Evolutionary conservation across 1,140 invertebrate species (phyloP).

Genomic region (Trachelipus rathkii): DNA sequence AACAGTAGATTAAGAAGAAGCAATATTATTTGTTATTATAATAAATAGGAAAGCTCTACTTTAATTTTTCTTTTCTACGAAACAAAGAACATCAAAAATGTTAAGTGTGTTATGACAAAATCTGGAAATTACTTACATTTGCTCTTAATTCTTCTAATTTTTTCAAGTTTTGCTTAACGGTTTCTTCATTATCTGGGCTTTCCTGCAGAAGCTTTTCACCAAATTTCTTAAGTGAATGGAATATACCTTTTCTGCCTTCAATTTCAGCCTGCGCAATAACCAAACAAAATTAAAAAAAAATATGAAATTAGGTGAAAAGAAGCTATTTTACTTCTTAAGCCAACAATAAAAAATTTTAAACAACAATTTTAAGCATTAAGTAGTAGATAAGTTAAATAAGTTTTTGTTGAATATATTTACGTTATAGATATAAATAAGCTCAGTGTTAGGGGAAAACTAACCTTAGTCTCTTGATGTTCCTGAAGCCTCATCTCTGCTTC

Average conservation of each 20-base stretch:
- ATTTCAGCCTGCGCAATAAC: constrained; percentile 73
- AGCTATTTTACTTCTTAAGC: constrained; percentile 50
- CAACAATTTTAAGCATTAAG: too few relatives aligned
- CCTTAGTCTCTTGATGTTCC: constrained; percentile 86
- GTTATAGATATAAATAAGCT: constrained; percentile 52
- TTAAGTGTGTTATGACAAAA: too few relatives aligned
- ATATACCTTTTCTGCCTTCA: constrained; percentile 80
- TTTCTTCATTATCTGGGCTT: not conserved
- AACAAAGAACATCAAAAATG: too few relatives aligned
- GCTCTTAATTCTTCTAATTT: not conserved
- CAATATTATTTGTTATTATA: too few relatives aligned
- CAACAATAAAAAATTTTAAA: too few relatives aligned
- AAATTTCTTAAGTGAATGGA: constrained; percentile 72
- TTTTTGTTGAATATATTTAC: constrained; percentile 53
- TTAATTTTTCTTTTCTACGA: too few relatives aligned
- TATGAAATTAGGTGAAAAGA: not conserved
- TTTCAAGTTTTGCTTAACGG: not conserved
- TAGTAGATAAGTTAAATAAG: too few relatives aligned
- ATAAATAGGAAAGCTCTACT: constrained; percentile 7
- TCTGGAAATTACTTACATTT: not conserved
- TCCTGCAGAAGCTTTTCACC: constrained; percentile 55
- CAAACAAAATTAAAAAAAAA: not conserved
- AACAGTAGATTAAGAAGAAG: too few relatives aligned
- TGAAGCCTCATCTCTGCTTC: constrained; percentile 87
- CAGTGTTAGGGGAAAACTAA: constrained; percentile 51